A percentile compares a stretch with the other conserved stretches of the same genome.
phyloP scores from a whole-genome alignment of 2,797 vertebrate species.

The Onychomys arenicola region DNA sequence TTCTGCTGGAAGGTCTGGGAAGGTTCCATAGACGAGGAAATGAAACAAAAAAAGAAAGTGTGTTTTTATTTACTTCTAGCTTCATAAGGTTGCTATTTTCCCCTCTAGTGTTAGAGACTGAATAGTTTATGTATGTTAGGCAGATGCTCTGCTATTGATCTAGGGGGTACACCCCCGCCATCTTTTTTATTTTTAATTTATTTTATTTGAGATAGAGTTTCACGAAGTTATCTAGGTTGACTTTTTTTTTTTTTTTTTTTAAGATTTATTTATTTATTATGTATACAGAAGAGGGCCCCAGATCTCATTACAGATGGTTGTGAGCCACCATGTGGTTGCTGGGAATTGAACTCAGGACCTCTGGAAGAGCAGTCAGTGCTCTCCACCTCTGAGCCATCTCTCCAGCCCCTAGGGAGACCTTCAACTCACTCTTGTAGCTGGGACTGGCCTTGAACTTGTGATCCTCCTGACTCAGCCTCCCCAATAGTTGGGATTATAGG shows the following conservation, averaged over 20 bases:
- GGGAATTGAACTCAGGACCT: too few relatives aligned
- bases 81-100: background rate
- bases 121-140: background rate
- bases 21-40: background rate
- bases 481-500: background rate
- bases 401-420: too few relatives aligned
- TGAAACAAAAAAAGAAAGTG: background rate
- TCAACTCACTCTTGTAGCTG: background rate
- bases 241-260: too few relatives aligned
- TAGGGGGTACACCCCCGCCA: background rate
- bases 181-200: background rate
- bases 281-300: too few relatives aligned
- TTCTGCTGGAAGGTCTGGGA: background rate
- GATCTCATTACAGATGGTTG: too few relatives aligned
- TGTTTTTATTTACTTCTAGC: background rate
- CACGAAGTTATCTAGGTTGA: background rate
- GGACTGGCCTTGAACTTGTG: background rate
- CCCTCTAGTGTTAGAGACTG: background rate
- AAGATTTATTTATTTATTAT: too few relatives aligned
- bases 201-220: background rate
- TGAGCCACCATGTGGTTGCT: too few relatives aligned
- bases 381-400: too few relatives aligned
- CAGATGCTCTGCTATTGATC: background rate
- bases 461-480: background rate
- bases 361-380: too few relatives aligned